Evolutionary conservation across 2,797 vertebrate species (phyloP).

Genomic region (Myoxocephalus aenaeus): DNA sequence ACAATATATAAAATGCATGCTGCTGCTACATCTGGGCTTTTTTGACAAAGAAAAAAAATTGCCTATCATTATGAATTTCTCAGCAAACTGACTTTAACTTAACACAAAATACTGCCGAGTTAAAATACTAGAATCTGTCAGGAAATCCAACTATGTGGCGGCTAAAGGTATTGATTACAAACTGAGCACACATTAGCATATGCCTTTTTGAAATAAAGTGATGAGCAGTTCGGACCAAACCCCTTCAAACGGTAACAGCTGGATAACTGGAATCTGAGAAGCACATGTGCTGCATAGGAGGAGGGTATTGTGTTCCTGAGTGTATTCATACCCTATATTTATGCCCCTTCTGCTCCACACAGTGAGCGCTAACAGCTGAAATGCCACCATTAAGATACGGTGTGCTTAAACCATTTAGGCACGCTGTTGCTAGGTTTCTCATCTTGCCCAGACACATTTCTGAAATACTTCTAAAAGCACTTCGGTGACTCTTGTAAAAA

Average conservation of each 20-base stretch:
- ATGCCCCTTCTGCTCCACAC: constrained; percentile 60
- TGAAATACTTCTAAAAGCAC: constrained; percentile 73
- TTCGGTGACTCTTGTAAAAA: constrained; percentile 76
- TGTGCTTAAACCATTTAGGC: constrained; percentile 77
- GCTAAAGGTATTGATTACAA: neutral
- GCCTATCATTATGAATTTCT: constrained; percentile 1
- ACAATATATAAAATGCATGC: constrained; percentile 17
- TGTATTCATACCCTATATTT: constrained; percentile 72
- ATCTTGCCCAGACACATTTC: constrained; percentile 75
- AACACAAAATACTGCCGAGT: neutral
- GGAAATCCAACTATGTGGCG: neutral
- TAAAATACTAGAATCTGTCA: neutral
- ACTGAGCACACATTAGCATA: neutral
- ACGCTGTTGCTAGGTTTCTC: constrained; percentile 76
- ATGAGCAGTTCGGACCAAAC: constrained; percentile 3
- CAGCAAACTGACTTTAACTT: neutral
- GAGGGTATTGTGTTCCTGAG: constrained; percentile 66
- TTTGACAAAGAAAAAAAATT: constrained; percentile 16
- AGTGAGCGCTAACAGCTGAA: constrained; percentile 77
- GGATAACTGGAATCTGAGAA: constrained; percentile 57
- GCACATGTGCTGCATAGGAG: constrained; percentile 58
- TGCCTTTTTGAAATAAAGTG: neutral
- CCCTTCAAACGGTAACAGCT: constrained; percentile 59
- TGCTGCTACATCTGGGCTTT: constrained; percentile 27
- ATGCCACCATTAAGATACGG: constrained; percentile 71